phyloP scores from a whole-genome alignment of 2,888 invertebrate species.

The Polietes domitor region DNA sequence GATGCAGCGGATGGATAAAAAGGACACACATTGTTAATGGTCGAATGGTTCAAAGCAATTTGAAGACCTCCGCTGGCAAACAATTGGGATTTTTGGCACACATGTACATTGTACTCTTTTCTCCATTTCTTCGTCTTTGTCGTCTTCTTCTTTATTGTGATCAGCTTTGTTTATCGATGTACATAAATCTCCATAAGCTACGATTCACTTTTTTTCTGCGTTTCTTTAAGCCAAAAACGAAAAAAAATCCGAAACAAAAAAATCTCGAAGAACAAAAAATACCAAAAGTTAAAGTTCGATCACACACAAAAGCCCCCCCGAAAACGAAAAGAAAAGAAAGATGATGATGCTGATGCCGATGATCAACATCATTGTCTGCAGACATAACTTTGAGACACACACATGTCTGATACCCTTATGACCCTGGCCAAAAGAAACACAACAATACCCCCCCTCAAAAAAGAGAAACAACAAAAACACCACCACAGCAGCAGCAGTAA shows the following conservation, averaged over 20 bases:
- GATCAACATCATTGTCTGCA: conserved; percentile 41
- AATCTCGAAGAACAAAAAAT: neutral
- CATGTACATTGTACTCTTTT: neutral
- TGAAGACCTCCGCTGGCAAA: conserved; percentile 7
- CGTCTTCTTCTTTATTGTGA: conserved; percentile 22
- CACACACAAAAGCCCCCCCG: conserved; percentile 46
- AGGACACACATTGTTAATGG: conserved; percentile 1
- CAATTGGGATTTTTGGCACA: neutral
- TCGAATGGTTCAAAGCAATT: conserved; percentile 10
- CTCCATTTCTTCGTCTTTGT: neutral
- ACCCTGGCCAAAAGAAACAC: conserved; percentile 46
- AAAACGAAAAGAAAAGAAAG: conserved; percentile 34
- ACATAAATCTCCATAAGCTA: conserved; percentile 53
- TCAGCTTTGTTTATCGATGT: conserved; percentile 41
- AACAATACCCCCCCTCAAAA: no score
- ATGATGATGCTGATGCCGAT: conserved; percentile 40
- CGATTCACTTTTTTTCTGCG: conserved; percentile 54
- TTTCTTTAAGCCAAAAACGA: neutral
- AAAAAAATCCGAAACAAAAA: neutral
- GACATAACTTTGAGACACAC: conserved; percentile 58
- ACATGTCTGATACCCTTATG: conserved; percentile 65
- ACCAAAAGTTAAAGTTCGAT: conserved; percentile 56
- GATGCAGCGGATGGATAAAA: no score
- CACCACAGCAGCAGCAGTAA: neutral
- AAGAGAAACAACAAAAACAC: conserved; percentile 12